phyloP scores from a whole-genome alignment of 2,113 vertebrate genomes.

The Pongo pygmaeus region DNA sequence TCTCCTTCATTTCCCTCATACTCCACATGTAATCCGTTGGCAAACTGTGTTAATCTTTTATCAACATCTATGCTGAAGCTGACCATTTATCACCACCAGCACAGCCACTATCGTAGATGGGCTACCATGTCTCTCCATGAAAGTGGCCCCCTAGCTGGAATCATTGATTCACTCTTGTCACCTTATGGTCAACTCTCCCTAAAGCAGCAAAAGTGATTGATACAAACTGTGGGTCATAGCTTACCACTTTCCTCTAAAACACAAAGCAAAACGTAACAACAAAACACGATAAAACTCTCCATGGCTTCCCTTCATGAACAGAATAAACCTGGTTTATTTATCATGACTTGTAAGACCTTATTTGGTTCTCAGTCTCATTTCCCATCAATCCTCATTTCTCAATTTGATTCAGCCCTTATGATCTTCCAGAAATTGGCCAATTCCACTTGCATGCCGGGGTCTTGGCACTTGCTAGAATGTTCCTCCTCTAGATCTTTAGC shows the following conservation, averaged over 20 bases:
- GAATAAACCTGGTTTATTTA: not conserved
- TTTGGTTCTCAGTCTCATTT: not conserved
- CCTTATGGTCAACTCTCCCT: not conserved
- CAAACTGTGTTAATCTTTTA: not conserved
- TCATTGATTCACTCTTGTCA: not conserved
- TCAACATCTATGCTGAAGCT: not conserved
- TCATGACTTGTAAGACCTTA: not conserved
- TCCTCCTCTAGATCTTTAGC: not conserved
- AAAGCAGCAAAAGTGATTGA: not conserved
- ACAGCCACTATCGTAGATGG: too few species aligned
- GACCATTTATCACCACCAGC: too few species aligned
- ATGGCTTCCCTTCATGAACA: not conserved
- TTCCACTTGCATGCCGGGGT: too few species aligned
- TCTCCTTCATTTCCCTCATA: not conserved
- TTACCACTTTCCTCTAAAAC: not conserved
- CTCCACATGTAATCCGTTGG: not conserved
- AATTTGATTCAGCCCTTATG: not conserved
- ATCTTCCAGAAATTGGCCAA: not conserved
- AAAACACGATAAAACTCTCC: not conserved
- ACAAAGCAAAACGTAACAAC: not conserved
- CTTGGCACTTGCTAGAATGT: not conserved
- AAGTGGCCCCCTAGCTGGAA: not conserved
- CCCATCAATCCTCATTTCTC: not conserved
- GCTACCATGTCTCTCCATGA: not conserved
- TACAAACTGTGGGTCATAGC: not conserved